A percentile compares a stretch with the other conserved stretches of the same genome.
These are phyloP conservation scores for Myotis pilosus DNA, from an alignment of 2,797 vertebrate species.

Conservation along the genomic window DNA sequence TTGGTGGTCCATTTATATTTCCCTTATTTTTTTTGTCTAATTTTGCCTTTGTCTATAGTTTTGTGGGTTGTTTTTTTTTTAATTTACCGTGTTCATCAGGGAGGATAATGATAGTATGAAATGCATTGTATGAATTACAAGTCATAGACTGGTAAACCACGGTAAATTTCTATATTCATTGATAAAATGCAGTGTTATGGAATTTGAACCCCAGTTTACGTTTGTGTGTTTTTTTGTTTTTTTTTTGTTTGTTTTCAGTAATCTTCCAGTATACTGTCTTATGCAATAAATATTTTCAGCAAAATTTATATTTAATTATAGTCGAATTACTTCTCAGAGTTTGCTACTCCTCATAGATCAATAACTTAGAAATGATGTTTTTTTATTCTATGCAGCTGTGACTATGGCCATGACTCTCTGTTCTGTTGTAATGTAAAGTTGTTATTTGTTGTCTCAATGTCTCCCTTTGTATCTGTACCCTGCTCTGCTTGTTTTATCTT, in stretches of 20 bases:
- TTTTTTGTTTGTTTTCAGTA: background rate
- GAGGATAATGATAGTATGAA: background rate
- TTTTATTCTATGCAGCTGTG: background rate
- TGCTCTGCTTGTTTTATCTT: background rate
- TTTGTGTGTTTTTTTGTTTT: background rate
- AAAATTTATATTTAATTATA: background rate
- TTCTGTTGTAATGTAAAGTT: background rate
- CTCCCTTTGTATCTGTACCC: background rate
- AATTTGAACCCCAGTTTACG: background rate
- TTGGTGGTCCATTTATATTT: background rate
- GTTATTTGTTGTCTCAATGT: background rate
- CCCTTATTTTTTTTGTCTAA: background rate
- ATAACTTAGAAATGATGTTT: background rate
- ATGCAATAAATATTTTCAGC: background rate
- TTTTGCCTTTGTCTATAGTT: background rate
- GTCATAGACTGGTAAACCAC: background rate
- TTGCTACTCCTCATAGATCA: background rate
- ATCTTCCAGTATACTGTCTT: background rate
- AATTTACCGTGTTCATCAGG: background rate
- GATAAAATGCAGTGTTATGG: background rate
- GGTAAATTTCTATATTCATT: background rate
- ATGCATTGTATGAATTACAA: background rate
- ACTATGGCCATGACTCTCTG: background rate
- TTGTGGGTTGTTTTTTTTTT: background rate
- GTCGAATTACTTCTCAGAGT: background rate